Base-by-base conservation (phyloP, 1,140 invertebrate species). In the Euura lappo region DNA sequence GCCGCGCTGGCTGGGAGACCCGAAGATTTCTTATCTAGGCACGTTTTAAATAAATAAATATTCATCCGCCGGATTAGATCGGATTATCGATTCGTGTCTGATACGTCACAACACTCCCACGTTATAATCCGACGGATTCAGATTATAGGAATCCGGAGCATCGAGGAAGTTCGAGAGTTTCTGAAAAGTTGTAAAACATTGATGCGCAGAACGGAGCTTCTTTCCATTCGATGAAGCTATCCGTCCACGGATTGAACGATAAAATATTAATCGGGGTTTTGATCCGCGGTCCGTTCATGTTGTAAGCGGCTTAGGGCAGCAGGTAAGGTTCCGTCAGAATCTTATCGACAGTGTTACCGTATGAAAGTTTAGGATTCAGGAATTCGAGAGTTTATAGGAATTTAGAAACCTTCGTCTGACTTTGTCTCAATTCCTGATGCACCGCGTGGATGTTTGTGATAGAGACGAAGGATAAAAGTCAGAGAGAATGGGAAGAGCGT, bases 391-490 rank as follows among this genome's bases (percentile, higher is more conserved):
- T 3, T n/a, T 28, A 1, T 0, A 60, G 51, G 51, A 60, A 60
- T 60, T 60, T 60, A 60, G 51, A 60, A 60, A 60, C 13, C 51
- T 60, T 60, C 51, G 4, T 60, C 51, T n/a, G 51, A 60, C 51
- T 60, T 60, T n/a, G 51, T 60, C 51, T 60, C 51, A 60, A 60
- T 60, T 60, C 51, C 51, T 60, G 51, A 4, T 11, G 51, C 10
- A 11, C 13, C 51, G 10, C 51, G 51, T 60, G 6, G 10, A 60
- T 28, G 28, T 28, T 28, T 28, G 28, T 28, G 8, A 6, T 8
- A 51, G 47, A 51, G 47, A 51, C 7, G 51, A 5, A 28, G 51
- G 5, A 60, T 11, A n/a, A 60, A 60, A 60, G 51, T n/a, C 28
- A 28, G 51, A 8, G 51, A 60, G 51, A 60, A 1, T 60, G 51